Base-by-base conservation (phyloP, 2,113 vertebrate genomes). In the Thunnus maccoyii region DNA sequence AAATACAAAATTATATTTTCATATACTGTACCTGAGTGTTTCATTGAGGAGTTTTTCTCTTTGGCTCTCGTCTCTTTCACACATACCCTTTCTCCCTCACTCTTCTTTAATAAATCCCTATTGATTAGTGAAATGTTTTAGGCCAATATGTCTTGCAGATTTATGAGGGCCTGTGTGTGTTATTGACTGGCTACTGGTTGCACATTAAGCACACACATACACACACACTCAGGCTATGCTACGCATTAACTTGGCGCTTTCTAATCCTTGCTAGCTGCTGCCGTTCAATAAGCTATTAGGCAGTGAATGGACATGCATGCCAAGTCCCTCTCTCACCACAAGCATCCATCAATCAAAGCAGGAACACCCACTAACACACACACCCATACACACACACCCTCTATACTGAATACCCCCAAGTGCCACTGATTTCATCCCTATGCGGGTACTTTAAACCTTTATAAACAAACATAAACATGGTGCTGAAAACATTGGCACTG, bases 271-370 rank as follows among this genome's bases (percentile, higher is more conserved):
- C 83, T 71, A 91, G 89, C 88, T 85, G 71, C 65, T 46, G 83
- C 87, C 90, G 91, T 76, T 94, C 91, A 94, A 95, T 94, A 95
- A 95, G 90, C 93, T 81, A 95, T 94, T 95, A 94, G 91, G 78
- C 82, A 88, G 86, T 86, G 90, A 93, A 90, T 92, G 93, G 87
- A 86, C 92, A 79, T 90, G 92, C 85, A 92, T 84, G 93, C 93
- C 89, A 94, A 93, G 83, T 82, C 86, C 74, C 83, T 88, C 72
- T 84, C 74, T 84, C 72, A 66, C 84, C 72, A 83, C 79, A 89
- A 73, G 77, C 78, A 84, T 85, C 91, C 88, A 95, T 95, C 94
- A 89, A 91, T 95, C 92, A 92, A 78, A 60, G 58, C 55, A 55
- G 67, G 72, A 82, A 81, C 78, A 87, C 89, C 72, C 78, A 55